phyloP scores from a whole-genome alignment of 2,888 invertebrate genomes.

The Pandemis cinnamomeana region DNA sequence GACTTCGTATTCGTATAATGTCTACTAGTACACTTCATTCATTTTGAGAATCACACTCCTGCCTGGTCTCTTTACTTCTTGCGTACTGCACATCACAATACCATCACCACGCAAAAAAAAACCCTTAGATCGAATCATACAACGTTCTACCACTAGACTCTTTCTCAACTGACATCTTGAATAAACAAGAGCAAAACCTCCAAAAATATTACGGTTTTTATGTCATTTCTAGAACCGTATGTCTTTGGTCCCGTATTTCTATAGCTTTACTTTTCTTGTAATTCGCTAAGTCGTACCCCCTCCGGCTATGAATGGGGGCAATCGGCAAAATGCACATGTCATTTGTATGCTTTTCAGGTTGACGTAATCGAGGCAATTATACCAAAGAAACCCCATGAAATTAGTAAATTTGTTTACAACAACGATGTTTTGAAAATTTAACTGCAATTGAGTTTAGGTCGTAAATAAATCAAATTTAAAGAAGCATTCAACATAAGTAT shows the following conservation, averaged over 20 bases:
- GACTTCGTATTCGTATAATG: no score
- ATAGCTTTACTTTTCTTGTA: slow-evolving; percentile 65
- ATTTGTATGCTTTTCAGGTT: slow-evolving; percentile 58
- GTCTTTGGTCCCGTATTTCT: slow-evolving; percentile 51
- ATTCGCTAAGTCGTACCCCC: slow-evolving; percentile 61
- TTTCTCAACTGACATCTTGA: no score
- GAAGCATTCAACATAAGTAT: not conserved
- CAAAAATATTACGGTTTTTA: not conserved
- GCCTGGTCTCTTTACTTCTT: no score
- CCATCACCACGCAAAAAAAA: no score
- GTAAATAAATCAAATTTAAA: not conserved
- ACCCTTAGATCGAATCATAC: no score
- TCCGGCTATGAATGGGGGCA: slow-evolving; percentile 64
- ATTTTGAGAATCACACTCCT: no score
- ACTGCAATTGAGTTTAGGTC: not conserved
- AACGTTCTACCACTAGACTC: no score
- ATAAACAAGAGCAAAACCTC: no score
- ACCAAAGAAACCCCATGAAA: slow-evolving; percentile 17
- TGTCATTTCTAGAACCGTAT: slow-evolving; percentile 33
- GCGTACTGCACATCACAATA: no score
- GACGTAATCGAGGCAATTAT: slow-evolving; percentile 25
- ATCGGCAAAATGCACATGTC: slow-evolving; percentile 69
- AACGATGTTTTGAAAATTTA: not conserved
- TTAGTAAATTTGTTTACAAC: slow-evolving; percentile 1
- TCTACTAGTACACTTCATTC: no score